Evolutionary conservation across 1,140 invertebrate genomes (phyloP).

Genomic region (Heliothis subflexa): DNA sequence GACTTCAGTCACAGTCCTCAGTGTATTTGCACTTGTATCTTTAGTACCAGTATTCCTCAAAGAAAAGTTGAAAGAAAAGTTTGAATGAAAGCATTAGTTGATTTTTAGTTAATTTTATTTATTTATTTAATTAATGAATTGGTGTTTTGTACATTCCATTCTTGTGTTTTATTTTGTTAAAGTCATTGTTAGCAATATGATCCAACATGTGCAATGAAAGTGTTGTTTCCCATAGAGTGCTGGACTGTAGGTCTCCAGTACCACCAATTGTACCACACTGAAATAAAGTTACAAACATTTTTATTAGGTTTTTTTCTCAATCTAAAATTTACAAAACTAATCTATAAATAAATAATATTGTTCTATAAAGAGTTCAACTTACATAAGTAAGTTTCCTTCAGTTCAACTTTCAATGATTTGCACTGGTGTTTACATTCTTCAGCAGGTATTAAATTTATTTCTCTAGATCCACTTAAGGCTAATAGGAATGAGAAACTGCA

Average conservation of each 20-base stretch:
- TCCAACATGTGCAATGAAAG: conserved; percentile 90
- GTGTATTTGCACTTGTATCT: conserved; percentile 93
- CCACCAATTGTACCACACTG: conserved; percentile 95
- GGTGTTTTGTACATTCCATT: conserved; percentile 78
- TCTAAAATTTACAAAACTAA: neutral
- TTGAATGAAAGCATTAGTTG: conserved; percentile 87
- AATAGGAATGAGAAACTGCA: conserved; percentile 91
- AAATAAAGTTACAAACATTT: conserved; percentile 67
- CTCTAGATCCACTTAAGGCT: conserved; percentile 88
- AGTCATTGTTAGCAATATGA: conserved; percentile 88
- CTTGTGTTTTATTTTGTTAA: conserved; percentile 51
- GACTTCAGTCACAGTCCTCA: conserved; percentile 93
- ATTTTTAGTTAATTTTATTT: conserved; percentile 75
- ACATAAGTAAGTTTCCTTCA: conserved; percentile 90
- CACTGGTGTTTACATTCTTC: conserved; percentile 89
- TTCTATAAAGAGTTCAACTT: conserved; percentile 76
- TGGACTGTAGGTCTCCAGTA: conserved; percentile 91
- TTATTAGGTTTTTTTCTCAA: neutral
- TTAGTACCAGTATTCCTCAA: conserved; percentile 97
- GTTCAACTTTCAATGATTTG: conserved; percentile 87
- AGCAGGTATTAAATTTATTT: conserved; percentile 89
- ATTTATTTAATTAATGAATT: conserved; percentile 68
- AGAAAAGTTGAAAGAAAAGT: conserved; percentile 92
- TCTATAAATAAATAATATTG: neutral
- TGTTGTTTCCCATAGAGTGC: conserved; percentile 86